Evolutionary conservation across 2,113 vertebrate species (phyloP).

Genomic region (Salvelinus namaycush): DNA sequence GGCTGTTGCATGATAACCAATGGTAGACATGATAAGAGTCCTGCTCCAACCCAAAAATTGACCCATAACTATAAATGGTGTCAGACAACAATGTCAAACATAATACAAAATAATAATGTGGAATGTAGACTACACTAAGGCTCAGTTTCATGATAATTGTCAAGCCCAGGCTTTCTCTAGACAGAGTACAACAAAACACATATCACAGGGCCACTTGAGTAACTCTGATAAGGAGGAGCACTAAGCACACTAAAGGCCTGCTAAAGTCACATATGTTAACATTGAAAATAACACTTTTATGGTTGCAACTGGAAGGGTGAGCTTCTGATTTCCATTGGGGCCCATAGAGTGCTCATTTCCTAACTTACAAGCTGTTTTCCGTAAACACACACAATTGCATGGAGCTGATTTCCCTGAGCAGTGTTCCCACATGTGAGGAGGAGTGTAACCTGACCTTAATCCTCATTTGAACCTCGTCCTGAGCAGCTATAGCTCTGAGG

Average conservation of each 20-base stretch:
- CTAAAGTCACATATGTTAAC: neutral
- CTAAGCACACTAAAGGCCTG: neutral
- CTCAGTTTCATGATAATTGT: constrained; percentile 15
- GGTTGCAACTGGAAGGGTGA: neutral
- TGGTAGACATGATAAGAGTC: constrained; percentile 5
- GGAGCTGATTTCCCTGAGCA: constrained; percentile 18
- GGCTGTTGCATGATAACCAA: constrained; percentile 23
- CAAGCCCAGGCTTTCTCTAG: neutral
- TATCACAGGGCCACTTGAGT: neutral
- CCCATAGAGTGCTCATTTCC: neutral
- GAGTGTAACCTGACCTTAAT: constrained; percentile 21
- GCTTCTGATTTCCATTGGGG: constrained; percentile 6
- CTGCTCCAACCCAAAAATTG: neutral
- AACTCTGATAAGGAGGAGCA: neutral
- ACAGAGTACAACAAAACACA: constrained; percentile 25
- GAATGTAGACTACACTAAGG: constrained; percentile 19
- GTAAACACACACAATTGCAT: constrained; percentile 42
- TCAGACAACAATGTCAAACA: constrained; percentile 33
- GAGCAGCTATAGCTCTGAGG: neutral
- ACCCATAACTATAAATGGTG: constrained; percentile 26
- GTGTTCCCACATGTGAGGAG: constrained; percentile 1
- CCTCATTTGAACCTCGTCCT: neutral
- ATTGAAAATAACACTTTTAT: neutral
- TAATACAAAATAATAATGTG: constrained; percentile 38
- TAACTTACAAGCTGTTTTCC: constrained; percentile 19